Percentiles rank a stretch among this genome's conserved stretches.
Conservation (phyloP, 2,113 vertebrate genomes). For the Hippoglossus stenolepis region DNA sequence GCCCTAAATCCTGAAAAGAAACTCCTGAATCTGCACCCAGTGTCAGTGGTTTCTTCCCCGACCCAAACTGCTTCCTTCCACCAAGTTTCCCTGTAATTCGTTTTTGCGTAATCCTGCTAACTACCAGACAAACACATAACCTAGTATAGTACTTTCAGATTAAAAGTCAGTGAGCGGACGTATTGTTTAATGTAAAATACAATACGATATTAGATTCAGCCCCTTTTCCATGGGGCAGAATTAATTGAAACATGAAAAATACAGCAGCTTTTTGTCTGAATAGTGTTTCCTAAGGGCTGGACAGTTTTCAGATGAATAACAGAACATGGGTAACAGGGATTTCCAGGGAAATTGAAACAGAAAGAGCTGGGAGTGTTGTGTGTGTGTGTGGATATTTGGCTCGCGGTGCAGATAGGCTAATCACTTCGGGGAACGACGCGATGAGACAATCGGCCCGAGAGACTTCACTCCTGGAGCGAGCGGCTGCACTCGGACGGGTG, state of each 20-base stretch:
- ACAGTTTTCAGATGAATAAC: constrained; percentile 5
- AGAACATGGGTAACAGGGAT: constrained; percentile 8
- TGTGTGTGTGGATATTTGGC: constrained; percentile 37
- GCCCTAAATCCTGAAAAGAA: too few relatives aligned
- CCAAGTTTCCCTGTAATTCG: too few relatives aligned
- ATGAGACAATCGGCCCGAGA: constrained; percentile 47
- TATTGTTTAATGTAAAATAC: too few relatives aligned
- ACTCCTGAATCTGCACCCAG: too few relatives aligned
- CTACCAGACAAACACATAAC: too few relatives aligned
- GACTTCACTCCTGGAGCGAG: constrained; percentile 24
- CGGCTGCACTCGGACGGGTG: constrained; percentile 25
- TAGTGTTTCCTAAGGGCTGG: neutral
- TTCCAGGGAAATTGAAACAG: constrained; percentile 18
- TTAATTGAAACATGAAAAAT: neutral
- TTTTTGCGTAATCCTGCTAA: too few relatives aligned
- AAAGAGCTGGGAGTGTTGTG: neutral
- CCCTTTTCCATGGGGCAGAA: neutral
- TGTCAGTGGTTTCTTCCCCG: too few relatives aligned
- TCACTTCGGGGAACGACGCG: neutral
- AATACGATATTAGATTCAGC: too few relatives aligned
- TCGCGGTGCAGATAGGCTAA: constrained; percentile 12
- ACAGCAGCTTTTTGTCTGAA: neutral
- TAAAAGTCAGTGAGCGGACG: too few relatives aligned
- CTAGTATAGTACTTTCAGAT: too few relatives aligned
- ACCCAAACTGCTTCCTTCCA: too few relatives aligned